A percentile compares a stretch with the other conserved stretches of the same genome.
Conservation (phyloP, 2,888 invertebrate species). For the Meloe dianella region DNA sequence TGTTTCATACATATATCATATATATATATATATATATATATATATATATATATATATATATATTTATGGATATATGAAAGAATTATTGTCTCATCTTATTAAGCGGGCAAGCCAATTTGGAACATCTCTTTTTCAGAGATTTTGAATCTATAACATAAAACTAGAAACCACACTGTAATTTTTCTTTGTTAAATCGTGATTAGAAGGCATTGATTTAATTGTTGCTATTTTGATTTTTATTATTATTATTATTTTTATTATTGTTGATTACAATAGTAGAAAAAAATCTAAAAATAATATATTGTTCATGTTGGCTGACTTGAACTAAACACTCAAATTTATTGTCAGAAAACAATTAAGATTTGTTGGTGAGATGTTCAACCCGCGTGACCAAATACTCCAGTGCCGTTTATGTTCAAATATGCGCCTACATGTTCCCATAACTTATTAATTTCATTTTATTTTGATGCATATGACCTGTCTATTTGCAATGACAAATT, state of each 20-base stretch:
- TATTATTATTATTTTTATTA: background rate
- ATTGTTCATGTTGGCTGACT: conserved; percentile 29
- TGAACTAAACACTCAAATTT: conserved; percentile 37
- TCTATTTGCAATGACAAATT: background rate
- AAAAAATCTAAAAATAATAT: conserved; percentile 20
- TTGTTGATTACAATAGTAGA: background rate
- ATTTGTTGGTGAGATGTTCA: conserved; percentile 33
- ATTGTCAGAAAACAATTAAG: conserved; percentile 37
- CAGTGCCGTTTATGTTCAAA: conserved; percentile 39
- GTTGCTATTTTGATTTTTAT: background rate
- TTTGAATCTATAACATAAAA: background rate
- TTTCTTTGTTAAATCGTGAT: background rate
- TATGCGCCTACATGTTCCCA: conserved; percentile 33
- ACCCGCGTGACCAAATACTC: conserved; percentile 35
- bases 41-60: no score
- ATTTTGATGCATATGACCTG: conserved; percentile 11
- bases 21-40: no score
- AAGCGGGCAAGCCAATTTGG: background rate
- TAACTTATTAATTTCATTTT: conserved; percentile 28
- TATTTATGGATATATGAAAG: background rate
- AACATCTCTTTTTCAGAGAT: background rate
- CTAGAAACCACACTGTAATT: background rate
- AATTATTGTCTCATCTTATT: background rate
- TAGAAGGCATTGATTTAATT: background rate
- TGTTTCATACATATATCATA: no score